Base-by-base conservation (phyloP, 2,113 vertebrate genomes). In the Reinhardtius hippoglossoides region DNA sequence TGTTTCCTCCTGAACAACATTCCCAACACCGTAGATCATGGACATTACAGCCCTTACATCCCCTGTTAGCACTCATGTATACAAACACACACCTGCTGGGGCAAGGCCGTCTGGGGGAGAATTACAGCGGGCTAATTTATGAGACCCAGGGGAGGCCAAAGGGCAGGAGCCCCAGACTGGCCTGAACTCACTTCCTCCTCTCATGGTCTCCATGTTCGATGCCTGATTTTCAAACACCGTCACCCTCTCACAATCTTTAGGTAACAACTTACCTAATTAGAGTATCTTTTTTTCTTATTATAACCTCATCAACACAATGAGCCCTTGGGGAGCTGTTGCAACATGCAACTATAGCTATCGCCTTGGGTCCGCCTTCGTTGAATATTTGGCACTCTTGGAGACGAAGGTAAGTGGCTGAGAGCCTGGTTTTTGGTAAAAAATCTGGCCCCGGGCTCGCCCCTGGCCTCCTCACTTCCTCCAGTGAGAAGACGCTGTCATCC, bases 61-160 rank as follows among this genome's bases (percentile, higher is more conserved):
- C 91, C 67, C 85, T 84, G 89, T 90, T 91, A 90, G 61, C 68
- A 31, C 80, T 90, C 84, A 79, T 91, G 82, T 93, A 94, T 94
- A 94, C 92, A 95, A 92, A 94, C 92, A 94, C 93, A 93, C 94
- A 95, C 94, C 94, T 95, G 94, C 93, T 84, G 78, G 89, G 82
- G 67, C 91, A 93, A 93, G 88, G 93, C 90, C 74, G 86, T 91
- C 92, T 87, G 85, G 81, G 76, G 88, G 91, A 91, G 91, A 92
- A 93, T 92, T 94, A 92, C 92, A 92, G 86, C 91, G 65, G 84
- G 80, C 85, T 94, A 92, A 94, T 94, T 95, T 94, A 95, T 90
- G 89, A 84, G 81, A 86, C 94, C 92, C 93, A 50, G 44, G 91
- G 90, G 92, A 93, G 91, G 84, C 78, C 78, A 91, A 83, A 92